Evolutionary conservation across 2,888 invertebrate genomes (phyloP).

Genomic region (Macropis europaea): DNA sequence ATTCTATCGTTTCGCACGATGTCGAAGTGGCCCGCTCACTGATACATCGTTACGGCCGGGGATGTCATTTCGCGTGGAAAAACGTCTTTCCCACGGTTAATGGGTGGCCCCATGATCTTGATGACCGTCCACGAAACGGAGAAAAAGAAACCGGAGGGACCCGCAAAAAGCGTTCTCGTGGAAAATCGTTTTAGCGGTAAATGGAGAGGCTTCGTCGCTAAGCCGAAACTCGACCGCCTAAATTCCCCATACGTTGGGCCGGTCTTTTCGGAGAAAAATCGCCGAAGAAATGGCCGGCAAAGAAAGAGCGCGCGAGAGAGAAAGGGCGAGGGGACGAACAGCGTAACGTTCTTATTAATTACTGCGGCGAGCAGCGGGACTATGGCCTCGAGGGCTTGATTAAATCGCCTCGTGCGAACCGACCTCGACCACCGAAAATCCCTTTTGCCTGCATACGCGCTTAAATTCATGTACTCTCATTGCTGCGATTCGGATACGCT

Average conservation of each 20-base stretch:
- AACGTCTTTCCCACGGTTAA: conserved; percentile 41
- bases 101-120: conserved; percentile 17
- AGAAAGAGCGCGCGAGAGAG: conserved; percentile 1
- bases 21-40: background rate
- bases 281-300: background rate
- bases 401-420: conserved; percentile 50
- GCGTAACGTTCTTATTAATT: conserved; percentile 55
- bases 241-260: conserved; percentile 16
- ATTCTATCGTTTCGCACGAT: background rate
- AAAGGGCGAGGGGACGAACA: no score
- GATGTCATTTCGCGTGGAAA: conserved; percentile 41
- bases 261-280: background rate
- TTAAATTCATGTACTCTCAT: background rate
- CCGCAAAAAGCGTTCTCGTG: conserved; percentile 4
- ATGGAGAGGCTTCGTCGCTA: background rate
- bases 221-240: background rate
- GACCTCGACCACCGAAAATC: conserved; percentile 31
- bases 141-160: conserved; percentile 8
- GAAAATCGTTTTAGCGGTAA: conserved; percentile 32
- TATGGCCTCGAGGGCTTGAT: conserved; percentile 35
- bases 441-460: conserved; percentile 1
- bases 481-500: background rate
- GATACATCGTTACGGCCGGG: conserved; percentile 25
- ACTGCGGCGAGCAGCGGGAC: conserved; percentile 34
- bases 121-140: conserved; percentile 1